A percentile compares a stretch with the other conserved stretches of the same genome.
Conservation (phyloP, 2,113 vertebrate genomes). For the Motacilla alba region DNA sequence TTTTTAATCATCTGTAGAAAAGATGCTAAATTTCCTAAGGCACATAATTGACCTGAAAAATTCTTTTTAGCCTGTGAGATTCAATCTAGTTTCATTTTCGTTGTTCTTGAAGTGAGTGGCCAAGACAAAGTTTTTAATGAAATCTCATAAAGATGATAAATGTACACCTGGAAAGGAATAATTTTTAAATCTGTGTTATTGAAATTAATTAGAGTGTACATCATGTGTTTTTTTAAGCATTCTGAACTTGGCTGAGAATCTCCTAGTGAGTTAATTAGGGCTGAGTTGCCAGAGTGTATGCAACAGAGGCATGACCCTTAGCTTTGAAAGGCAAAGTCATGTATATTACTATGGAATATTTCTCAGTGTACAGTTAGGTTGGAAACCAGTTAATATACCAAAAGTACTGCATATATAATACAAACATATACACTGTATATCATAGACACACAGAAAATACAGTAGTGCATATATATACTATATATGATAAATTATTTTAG, state of each 20-base stretch:
- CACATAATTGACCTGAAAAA: neutral
- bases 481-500: neutral
- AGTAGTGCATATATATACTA: neutral
- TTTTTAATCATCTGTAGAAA: neutral
- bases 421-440: neutral
- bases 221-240: neutral
- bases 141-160: neutral
- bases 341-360: neutral
- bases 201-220: neutral
- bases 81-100: neutral
- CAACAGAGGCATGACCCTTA: neutral
- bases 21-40: neutral
- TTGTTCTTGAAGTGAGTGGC: neutral
- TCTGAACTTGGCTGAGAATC: neutral
- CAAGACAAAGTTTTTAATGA: neutral
- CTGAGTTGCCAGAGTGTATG: neutral
- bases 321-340: neutral
- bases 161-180: neutral
- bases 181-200: neutral
- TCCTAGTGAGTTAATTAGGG: neutral
- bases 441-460: neutral
- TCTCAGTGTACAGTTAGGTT: neutral
- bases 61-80: neutral
- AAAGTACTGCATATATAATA: neutral
- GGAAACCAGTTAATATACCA: neutral